A percentile compares a stretch with the other conserved stretches of the same genome.
phyloP scores from a whole-genome alignment of 30 jellyfish, hydroid and myxozoan species.

The Sanderia malayensis region DNA sequence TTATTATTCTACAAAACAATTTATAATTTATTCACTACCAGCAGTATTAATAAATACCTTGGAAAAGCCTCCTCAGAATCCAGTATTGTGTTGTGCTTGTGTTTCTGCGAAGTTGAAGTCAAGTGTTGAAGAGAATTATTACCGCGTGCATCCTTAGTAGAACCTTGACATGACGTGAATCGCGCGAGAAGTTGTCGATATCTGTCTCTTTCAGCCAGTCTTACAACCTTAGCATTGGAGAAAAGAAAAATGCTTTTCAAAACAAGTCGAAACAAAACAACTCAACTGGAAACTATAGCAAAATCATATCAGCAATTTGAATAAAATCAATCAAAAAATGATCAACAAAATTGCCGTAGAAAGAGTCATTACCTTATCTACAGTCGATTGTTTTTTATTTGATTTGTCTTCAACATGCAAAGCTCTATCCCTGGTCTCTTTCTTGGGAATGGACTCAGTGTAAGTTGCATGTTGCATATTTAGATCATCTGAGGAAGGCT shows the following conservation, averaged over 20 bases:
- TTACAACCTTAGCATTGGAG: no score
- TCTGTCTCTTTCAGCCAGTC: constrained; percentile 77
- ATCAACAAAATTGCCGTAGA: background rate
- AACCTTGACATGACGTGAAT: constrained; percentile 30
- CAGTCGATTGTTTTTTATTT: background rate
- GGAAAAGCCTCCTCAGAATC: background rate
- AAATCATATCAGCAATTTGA: no score
- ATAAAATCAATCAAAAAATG: background rate
- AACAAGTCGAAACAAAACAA: no score
- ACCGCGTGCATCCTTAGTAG: background rate
- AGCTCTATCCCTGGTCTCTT: background rate
- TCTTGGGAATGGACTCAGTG: background rate
- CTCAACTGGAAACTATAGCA: background rate
- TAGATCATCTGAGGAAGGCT: no score
- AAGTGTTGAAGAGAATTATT: background rate
- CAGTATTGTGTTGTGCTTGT: no score
- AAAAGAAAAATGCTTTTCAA: no score
- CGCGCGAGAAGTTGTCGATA: constrained; percentile 67
- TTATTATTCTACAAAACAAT: constrained; percentile 1
- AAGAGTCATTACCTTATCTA: background rate
- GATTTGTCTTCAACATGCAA: background rate
- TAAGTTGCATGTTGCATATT: no score
- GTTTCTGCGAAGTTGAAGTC: no score
- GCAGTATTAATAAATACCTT: background rate
- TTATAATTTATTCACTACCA: no score